phyloP scores from a whole-genome alignment of 2,113 vertebrate species.

The Cisticola juncidis region DNA sequence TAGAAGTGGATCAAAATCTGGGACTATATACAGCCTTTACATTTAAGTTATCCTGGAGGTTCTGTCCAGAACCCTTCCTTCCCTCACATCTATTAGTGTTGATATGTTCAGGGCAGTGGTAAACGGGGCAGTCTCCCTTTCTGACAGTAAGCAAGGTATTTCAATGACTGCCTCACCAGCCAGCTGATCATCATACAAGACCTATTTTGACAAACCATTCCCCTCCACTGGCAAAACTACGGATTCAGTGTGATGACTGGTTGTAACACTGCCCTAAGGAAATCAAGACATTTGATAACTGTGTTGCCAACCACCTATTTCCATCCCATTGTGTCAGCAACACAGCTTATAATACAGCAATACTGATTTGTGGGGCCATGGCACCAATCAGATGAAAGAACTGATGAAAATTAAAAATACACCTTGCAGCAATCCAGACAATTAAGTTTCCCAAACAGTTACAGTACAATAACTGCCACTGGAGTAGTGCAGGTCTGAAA shows the following conservation, averaged over 20 bases:
- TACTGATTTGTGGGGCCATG: background rate
- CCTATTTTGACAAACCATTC: background rate
- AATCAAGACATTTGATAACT: background rate
- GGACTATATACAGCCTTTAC: background rate
- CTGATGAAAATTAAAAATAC: background rate
- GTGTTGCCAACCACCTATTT: background rate
- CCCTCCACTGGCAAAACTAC: background rate
- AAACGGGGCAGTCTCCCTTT: background rate
- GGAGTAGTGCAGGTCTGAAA: background rate
- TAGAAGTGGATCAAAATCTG: background rate
- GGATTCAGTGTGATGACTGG: background rate
- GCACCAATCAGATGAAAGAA: background rate
- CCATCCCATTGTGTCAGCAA: background rate
- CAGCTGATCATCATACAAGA: background rate
- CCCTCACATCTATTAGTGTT: background rate
- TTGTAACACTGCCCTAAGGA: background rate
- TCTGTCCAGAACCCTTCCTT: background rate
- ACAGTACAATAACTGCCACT: background rate
- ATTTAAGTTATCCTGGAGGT: background rate
- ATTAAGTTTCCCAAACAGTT: background rate
- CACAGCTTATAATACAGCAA: background rate
- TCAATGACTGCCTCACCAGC: background rate
- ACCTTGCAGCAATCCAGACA: background rate
- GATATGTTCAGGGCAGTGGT: background rate
- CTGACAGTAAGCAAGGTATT: background rate